Conservation (phyloP, 2,797 vertebrate genomes). For the Pampus argenteus region DNA sequence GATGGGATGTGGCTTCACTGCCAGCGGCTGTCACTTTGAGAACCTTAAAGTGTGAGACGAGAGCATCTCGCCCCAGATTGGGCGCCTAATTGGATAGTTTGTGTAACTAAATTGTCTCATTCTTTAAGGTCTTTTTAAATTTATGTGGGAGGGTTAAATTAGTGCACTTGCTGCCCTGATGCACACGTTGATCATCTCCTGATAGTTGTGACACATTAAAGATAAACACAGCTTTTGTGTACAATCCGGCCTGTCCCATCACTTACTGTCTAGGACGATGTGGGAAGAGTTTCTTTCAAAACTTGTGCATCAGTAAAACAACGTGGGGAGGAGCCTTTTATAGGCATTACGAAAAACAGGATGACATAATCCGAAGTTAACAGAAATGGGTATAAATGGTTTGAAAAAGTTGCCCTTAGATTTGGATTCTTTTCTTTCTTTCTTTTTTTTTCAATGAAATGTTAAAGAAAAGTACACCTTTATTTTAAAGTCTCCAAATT, state of each 20-base stretch:
- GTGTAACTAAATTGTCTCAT: constrained; percentile 77
- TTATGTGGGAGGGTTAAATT: constrained; percentile 76
- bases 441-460: constrained; percentile 50
- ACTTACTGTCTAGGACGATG: constrained; percentile 20
- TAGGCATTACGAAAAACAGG: constrained; percentile 55
- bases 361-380: constrained; percentile 49
- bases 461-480: constrained; percentile 57
- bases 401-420: constrained; percentile 71
- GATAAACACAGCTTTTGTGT: constrained; percentile 32
- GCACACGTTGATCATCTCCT: constrained; percentile 51
- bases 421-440: constrained; percentile 57
- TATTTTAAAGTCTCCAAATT: constrained; percentile 70
- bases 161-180: constrained; percentile 81
- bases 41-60: constrained; percentile 91
- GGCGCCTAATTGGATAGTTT: constrained; percentile 51
- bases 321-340: constrained; percentile 60
- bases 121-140: constrained; percentile 83
- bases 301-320: constrained; percentile 69
- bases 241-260: constrained; percentile 17
- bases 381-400: constrained; percentile 63
- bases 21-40: constrained; percentile 41
- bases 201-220: neutral
- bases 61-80: constrained; percentile 90
- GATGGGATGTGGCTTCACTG: constrained; percentile 44
- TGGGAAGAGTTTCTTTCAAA: constrained; percentile 23